phyloP scores from a whole-genome alignment of 2,797 vertebrate species.

The Rhyacichthys aspro region DNA sequence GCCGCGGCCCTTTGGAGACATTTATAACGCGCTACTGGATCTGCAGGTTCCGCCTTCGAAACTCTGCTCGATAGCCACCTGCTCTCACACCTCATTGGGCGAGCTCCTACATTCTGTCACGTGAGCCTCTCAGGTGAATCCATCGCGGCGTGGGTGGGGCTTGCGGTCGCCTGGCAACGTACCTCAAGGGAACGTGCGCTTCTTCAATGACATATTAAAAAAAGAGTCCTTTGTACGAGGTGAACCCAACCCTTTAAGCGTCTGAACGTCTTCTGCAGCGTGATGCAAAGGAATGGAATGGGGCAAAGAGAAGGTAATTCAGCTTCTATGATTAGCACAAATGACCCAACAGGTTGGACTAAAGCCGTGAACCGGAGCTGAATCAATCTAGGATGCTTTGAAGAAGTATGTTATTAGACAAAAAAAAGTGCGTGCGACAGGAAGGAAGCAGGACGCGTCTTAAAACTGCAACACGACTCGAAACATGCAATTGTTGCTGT shows the following conservation, averaged over 20 bases:
- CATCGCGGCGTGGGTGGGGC: slow-evolving; percentile 45
- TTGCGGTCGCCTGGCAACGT: slow-evolving; percentile 64
- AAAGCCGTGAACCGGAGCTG: background rate
- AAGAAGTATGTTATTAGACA: background rate
- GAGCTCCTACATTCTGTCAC: slow-evolving; percentile 46
- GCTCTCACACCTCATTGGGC: slow-evolving; percentile 73
- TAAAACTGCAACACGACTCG: slow-evolving; percentile 4
- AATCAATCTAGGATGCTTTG: background rate
- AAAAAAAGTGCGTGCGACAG: background rate
- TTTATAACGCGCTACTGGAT: slow-evolving; percentile 61
- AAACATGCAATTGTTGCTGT: slow-evolving; percentile 28
- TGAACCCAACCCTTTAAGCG: slow-evolving; percentile 50
- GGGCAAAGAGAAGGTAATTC: background rate
- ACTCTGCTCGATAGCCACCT: slow-evolving; percentile 73
- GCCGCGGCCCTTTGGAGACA: slow-evolving; percentile 20
- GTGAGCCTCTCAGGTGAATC: slow-evolving; percentile 71
- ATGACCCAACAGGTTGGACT: background rate
- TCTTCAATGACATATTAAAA: slow-evolving; percentile 39
- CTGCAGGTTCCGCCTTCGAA: slow-evolving; percentile 80
- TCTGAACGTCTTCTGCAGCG: background rate
- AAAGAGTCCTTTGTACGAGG: slow-evolving; percentile 46
- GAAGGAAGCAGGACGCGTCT: slow-evolving; percentile 5
- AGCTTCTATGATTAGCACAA: background rate
- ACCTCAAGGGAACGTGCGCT: slow-evolving; percentile 46
- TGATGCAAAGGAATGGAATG: slow-evolving; percentile 26